Evolutionary conservation across 2,888 invertebrate species (phyloP).

Genomic region (Heteropelma amictum): DNA sequence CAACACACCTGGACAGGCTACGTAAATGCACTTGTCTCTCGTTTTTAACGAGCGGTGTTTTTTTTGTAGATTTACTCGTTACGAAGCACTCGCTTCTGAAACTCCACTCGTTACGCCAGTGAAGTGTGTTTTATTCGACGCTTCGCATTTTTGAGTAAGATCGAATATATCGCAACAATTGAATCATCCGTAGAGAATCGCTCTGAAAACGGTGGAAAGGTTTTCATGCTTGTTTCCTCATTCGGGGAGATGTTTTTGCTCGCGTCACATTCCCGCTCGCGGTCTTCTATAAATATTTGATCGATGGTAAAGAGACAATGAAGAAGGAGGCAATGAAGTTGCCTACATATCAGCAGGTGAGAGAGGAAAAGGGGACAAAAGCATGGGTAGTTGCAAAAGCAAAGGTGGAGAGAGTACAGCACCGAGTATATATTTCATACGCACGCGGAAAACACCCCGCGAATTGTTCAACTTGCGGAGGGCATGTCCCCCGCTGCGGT

Average conservation of each 20-base stretch:
- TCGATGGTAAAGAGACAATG: constrained; percentile 26
- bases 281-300: constrained; percentile 49
- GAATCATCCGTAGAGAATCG: not conserved
- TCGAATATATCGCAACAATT: no score
- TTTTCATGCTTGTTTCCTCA: not conserved
- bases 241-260: not conserved
- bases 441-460: constrained; percentile 56
- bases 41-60: no score
- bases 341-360: constrained; percentile 1
- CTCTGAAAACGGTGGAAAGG: not conserved
- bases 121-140: no score
- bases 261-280: constrained; percentile 20
- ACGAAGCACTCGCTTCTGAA: no score
- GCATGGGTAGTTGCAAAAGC: constrained; percentile 20
- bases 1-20: no score
- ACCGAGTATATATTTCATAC: constrained; percentile 26
- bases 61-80: no score
- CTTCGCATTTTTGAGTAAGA: no score
- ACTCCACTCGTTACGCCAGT: no score
- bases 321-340: constrained; percentile 8
- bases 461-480: constrained; percentile 66
- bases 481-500: constrained; percentile 72
- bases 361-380: not conserved
- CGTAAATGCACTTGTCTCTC: no score
- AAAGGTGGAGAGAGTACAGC: constrained; percentile 38